These are phyloP conservation scores for Oenanthe oenanthe DNA, from an alignment of 2,113 vertebrate genomes.

Conservation along the genomic window DNA sequence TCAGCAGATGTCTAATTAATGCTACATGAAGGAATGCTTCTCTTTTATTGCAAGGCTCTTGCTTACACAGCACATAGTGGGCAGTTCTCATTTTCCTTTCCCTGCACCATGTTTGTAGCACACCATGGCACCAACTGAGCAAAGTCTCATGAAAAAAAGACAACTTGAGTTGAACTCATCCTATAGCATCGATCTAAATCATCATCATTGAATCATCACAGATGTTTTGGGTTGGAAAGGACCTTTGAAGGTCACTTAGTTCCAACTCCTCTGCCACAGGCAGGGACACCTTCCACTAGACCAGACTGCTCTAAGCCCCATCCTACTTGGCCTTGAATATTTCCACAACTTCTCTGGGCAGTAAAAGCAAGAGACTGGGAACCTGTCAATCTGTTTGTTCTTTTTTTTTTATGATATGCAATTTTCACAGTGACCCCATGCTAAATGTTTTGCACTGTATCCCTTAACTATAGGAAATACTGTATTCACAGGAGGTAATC, in stretches of 20 bases:
- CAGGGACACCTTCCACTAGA: background rate
- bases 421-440: background rate
- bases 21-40: background rate
- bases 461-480: background rate
- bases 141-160: background rate
- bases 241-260: background rate
- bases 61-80: fast-evolving
- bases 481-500: background rate
- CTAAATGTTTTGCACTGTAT: background rate
- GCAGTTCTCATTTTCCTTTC: background rate
- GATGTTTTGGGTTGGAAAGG: background rate
- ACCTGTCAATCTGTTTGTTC: background rate
- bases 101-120: background rate
- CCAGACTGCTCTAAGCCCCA: background rate
- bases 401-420: background rate
- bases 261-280: background rate
- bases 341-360: background rate
- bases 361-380: background rate
- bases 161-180: background rate
- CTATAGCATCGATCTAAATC: background rate
- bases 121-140: fast-evolving
- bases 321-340: background rate
- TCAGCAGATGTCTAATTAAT: conserved; percentile 21
- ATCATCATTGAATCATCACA: background rate
- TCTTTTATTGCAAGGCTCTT: background rate